Evolutionary conservation across 2,888 invertebrate species (phyloP).

Genomic region (Cetonia aurata): DNA sequence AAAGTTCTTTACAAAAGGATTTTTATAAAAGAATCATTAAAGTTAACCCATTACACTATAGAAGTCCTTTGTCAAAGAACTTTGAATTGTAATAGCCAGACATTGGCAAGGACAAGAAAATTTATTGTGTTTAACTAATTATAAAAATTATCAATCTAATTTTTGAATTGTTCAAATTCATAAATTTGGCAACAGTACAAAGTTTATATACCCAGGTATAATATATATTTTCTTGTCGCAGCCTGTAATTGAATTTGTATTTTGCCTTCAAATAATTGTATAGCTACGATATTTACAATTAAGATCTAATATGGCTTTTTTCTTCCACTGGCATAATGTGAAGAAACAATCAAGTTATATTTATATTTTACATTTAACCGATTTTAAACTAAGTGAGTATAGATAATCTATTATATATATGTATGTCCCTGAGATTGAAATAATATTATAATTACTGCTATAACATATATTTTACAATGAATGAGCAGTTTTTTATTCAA

Average conservation of each 20-base stretch:
- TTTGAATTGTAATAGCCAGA: no score
- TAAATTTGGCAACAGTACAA: slow-evolving; percentile 8
- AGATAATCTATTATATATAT: slow-evolving; percentile 28
- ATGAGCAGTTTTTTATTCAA: slow-evolving; percentile 38
- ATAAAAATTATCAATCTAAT: slow-evolving; percentile 12
- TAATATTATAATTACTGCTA: slow-evolving; percentile 42
- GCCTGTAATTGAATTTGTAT: slow-evolving; percentile 2
- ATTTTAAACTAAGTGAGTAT: slow-evolving; percentile 32
- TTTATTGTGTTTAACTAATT: slow-evolving; percentile 10
- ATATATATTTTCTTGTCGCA: slow-evolving; percentile 13
- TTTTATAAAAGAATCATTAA: no score
- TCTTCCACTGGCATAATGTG: slow-evolving; percentile 33
- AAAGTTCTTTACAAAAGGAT: no score
- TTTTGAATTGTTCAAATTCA: background rate
- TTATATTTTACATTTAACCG: slow-evolving; percentile 6
- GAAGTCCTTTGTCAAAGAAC: no score
- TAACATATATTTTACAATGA: slow-evolving; percentile 40
- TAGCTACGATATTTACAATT: slow-evolving; percentile 27
- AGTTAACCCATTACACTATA: no score
- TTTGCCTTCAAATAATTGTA: slow-evolving; percentile 1
- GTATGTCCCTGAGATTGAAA: slow-evolving; percentile 43
- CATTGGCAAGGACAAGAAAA: slow-evolving; percentile 21
- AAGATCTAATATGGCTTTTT: slow-evolving; percentile 35
- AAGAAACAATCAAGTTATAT: slow-evolving; percentile 10
- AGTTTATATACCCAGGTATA: no score